Conservation (phyloP, 2,888 invertebrate genomes). For the Esperia sulphurella region DNA sequence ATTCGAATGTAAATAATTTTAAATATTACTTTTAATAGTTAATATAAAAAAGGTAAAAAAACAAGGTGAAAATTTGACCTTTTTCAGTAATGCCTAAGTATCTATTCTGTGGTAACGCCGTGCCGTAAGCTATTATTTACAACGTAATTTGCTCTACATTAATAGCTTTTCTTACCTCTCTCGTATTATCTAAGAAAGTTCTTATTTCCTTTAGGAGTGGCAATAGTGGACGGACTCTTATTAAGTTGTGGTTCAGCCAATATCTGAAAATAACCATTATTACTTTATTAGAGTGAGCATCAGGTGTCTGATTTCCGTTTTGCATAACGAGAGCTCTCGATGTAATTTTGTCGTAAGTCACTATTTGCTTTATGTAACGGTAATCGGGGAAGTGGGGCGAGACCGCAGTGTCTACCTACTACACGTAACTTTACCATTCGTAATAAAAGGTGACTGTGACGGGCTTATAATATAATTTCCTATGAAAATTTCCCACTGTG, state of each 20-base stretch:
- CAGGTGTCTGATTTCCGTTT: not conserved
- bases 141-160: not conserved
- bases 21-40: too few relatives aligned
- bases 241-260: slow-evolving; percentile 86
- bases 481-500: too few relatives aligned
- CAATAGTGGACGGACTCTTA: slow-evolving; percentile 83
- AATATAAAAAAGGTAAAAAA: too few relatives aligned
- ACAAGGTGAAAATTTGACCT: too few relatives aligned
- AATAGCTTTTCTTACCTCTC: slow-evolving; percentile 70
- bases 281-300: not conserved
- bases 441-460: not conserved
- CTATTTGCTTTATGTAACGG: slow-evolving; percentile 6
- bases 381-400: slow-evolving; percentile 31
- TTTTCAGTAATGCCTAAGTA: too few relatives aligned
- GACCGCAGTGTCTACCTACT: slow-evolving; percentile 18
- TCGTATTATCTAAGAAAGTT: slow-evolving; percentile 83
- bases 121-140: too few relatives aligned
- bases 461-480: too few relatives aligned
- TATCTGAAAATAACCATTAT: slow-evolving; percentile 68
- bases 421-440: slow-evolving; percentile 12
- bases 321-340: slow-evolving; percentile 3
- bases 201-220: slow-evolving; percentile 84
- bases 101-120: too few relatives aligned
- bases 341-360: not conserved
- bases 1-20: too few relatives aligned